Conservation (phyloP, 2,113 vertebrate species). For the Leucoraja erinaceus region DNA sequence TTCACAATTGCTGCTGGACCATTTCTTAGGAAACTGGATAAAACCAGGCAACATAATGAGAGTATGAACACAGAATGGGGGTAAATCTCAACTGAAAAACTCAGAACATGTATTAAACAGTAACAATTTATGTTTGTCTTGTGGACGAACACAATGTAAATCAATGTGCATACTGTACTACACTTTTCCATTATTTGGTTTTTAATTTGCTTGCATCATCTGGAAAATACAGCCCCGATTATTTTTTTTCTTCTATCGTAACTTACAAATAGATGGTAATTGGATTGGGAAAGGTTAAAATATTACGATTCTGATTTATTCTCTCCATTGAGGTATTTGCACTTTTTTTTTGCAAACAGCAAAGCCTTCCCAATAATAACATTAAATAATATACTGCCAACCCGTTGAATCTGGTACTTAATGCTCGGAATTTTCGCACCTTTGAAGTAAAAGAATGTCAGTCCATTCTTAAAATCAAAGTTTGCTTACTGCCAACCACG, state of each 20-base stretch:
- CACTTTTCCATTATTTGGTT: not conserved
- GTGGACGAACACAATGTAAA: not conserved
- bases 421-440: not conserved
- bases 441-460: not conserved
- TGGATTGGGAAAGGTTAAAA: not conserved
- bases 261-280: not conserved
- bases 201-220: not conserved
- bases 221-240: not conserved
- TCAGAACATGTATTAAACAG: not conserved
- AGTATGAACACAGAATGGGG: not conserved
- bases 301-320: not conserved
- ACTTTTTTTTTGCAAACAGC: not conserved
- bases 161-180: not conserved
- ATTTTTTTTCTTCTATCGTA: not conserved
- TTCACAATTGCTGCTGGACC: constrained; percentile 6
- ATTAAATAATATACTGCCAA: not conserved
- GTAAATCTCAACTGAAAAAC: not conserved
- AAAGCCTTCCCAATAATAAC: not conserved
- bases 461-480: not conserved
- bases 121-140: not conserved
- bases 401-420: not conserved
- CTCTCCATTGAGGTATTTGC: not conserved
- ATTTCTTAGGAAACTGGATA: not conserved
- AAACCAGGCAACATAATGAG: constrained; percentile 20
- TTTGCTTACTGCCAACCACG: not conserved